Conservation (phyloP, 2,888 invertebrate genomes). For the Drosophila planitibia region DNA sequence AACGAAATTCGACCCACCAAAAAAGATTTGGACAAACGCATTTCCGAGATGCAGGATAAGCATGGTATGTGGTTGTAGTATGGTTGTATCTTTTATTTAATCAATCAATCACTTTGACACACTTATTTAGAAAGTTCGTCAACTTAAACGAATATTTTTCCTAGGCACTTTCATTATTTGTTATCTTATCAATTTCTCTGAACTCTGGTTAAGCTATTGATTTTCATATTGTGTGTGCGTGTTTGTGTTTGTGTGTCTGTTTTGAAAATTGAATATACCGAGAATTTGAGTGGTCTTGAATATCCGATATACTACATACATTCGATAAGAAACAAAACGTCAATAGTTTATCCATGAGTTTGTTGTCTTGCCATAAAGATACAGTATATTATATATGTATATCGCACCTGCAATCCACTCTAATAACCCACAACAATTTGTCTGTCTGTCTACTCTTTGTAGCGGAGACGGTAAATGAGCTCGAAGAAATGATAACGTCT, state of each 20-base stretch:
- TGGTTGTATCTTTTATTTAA: not conserved
- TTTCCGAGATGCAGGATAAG: conserved; percentile 92
- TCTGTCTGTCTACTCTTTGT: conserved; percentile 86
- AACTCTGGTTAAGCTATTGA: conserved; percentile 86
- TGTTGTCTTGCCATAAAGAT: conserved; percentile 46
- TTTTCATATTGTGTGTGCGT: conserved; percentile 83
- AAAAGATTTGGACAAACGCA: conserved; percentile 90
- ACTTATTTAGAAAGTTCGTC: not conserved
- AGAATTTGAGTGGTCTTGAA: conserved; percentile 8
- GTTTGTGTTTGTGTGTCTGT: conserved; percentile 68
- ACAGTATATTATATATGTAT: conserved; percentile 11
- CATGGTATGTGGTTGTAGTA: conserved; percentile 90
- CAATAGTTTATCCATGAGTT: conserved; percentile 91
- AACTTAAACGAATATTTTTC: not conserved
- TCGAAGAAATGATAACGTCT: conserved; percentile 95
- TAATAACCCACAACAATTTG: conserved; percentile 45
- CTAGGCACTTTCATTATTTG: conserved; percentile 12
- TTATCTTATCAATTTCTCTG: conserved; percentile 26
- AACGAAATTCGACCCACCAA: conserved; percentile 88
- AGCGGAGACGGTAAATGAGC: conserved; percentile 95
- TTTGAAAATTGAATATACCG: conserved; percentile 13
- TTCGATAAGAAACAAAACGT: conserved; percentile 72
- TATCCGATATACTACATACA: conserved; percentile 37
- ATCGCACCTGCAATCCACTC: conserved; percentile 21
- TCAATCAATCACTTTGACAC: not conserved